Evolutionary conservation across 2,888 invertebrate genomes (phyloP).

Genomic region (Eustalomyia histrio): DNA sequence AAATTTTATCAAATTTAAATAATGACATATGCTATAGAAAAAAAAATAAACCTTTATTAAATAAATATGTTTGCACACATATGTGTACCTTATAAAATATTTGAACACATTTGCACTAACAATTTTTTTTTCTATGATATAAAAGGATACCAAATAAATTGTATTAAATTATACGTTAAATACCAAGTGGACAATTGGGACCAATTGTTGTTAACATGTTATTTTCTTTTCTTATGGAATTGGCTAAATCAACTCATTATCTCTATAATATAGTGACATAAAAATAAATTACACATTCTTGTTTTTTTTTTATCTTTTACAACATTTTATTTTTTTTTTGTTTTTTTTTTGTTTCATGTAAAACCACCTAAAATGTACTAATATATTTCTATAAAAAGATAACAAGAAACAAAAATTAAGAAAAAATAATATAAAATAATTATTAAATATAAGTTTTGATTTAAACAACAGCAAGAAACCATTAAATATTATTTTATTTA

Average conservation of each 20-base stretch:
- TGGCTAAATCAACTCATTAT: constrained; percentile 61
- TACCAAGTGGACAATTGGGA: neutral
- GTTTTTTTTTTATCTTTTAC: constrained; percentile 49
- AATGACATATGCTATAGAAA: constrained; percentile 1
- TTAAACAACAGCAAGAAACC: constrained; percentile 58
- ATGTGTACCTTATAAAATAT: neutral
- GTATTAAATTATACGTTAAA: constrained; percentile 6
- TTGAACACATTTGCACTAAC: neutral
- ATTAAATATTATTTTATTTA: constrained; percentile 36
- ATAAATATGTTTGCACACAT: neutral
- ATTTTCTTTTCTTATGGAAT: neutral
- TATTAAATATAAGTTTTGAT: constrained; percentile 9
- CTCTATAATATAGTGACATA: constrained; percentile 2
- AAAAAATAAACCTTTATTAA: neutral
- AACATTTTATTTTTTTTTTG: constrained; percentile 43
- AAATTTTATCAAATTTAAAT: neutral
- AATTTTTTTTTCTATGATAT: neutral
- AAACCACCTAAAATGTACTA: constrained; percentile 64
- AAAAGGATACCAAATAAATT: neutral
- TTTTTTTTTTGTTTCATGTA: constrained; percentile 16
- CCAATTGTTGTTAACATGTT: neutral
- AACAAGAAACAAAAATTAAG: neutral
- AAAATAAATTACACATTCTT: constrained; percentile 1
- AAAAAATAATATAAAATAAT: constrained; percentile 4
- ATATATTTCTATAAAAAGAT: constrained; percentile 33